These are phyloP conservation scores for Drusus annulatus DNA, from an alignment of 1,140 invertebrate genomes.

Conservation along the genomic window DNA sequence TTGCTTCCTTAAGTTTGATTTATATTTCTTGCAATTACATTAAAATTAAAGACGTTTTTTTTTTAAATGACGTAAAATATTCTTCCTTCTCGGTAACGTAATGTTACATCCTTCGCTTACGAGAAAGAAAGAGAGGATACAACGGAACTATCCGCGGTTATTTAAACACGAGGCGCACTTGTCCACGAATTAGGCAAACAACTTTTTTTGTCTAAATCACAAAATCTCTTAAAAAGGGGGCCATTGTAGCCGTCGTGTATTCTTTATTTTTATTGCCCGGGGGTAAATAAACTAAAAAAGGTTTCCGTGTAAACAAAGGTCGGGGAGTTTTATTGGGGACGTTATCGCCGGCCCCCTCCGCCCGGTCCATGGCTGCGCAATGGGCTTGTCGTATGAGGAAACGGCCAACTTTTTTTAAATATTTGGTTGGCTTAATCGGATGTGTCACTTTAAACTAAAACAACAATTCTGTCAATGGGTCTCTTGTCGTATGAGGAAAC, in stretches of 20 bases:
- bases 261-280: constrained; percentile 31
- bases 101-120: too few relatives aligned
- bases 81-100: too few relatives aligned
- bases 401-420: too few relatives aligned
- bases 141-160: too few relatives aligned
- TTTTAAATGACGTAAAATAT: too few relatives aligned
- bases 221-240: constrained; percentile 14
- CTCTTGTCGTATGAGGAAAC: too few relatives aligned
- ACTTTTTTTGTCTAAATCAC: constrained; percentile 27
- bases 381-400: too few relatives aligned
- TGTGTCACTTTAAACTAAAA: neutral
- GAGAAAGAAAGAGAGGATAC: too few relatives aligned
- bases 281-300: constrained; percentile 42
- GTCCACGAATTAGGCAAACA: constrained; percentile 25
- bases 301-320: constrained; percentile 46
- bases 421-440: constrained; percentile 14
- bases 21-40: too few relatives aligned
- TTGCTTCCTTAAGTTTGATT: too few relatives aligned
- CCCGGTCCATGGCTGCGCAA: neutral
- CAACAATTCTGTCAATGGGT: constrained; percentile 16
- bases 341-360: constrained; percentile 25
- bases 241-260: constrained; percentile 5
- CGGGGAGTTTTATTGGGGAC: constrained; percentile 45
- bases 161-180: constrained; percentile 1
- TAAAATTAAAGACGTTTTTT: too few relatives aligned